Conservation (phyloP, 2,797 vertebrate species). For the Gambelia wislizenii region DNA sequence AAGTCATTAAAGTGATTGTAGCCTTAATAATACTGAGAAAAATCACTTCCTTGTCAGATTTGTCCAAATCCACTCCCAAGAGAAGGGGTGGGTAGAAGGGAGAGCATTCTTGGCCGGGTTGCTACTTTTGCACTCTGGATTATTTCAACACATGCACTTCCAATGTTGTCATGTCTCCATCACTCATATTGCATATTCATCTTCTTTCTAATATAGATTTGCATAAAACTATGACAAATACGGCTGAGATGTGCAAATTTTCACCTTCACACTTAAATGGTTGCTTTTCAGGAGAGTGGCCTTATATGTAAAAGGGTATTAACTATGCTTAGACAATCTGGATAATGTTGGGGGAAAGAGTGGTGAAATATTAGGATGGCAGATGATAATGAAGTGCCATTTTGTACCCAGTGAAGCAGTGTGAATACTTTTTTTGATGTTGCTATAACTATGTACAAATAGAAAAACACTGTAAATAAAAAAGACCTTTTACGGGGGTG, state of each 20-base stretch:
- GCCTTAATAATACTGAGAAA: constrained; percentile 61
- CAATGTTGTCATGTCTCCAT: constrained; percentile 25
- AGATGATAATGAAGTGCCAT: constrained; percentile 65
- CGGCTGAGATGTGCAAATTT: constrained; percentile 53
- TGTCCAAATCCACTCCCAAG: constrained; percentile 23
- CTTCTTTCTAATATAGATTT: constrained; percentile 39
- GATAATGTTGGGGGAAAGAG: constrained; percentile 58
- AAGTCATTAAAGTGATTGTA: constrained; percentile 40
- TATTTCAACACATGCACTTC: constrained; percentile 36
- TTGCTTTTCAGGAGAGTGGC: constrained; percentile 44
- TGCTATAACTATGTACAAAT: constrained; percentile 76
- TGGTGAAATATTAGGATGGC: constrained; percentile 52
- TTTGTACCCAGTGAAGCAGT: constrained; percentile 73
- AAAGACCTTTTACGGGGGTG: constrained; percentile 74
- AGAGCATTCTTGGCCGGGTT: neutral
- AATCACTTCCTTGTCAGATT: constrained; percentile 46
- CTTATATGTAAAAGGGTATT: constrained; percentile 67
- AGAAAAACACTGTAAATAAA: constrained; percentile 77
- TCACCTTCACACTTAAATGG: constrained; percentile 41
- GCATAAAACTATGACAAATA: constrained; percentile 60
- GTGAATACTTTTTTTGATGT: constrained; percentile 77
- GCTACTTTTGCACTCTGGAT: constrained; percentile 39
- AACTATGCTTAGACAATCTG: constrained; percentile 80
- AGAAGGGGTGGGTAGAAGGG: neutral
- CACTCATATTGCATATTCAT: constrained; percentile 28